Base-by-base conservation (phyloP, 2,113 vertebrate species). In the Brachyhypopomus occidentalis region DNA sequence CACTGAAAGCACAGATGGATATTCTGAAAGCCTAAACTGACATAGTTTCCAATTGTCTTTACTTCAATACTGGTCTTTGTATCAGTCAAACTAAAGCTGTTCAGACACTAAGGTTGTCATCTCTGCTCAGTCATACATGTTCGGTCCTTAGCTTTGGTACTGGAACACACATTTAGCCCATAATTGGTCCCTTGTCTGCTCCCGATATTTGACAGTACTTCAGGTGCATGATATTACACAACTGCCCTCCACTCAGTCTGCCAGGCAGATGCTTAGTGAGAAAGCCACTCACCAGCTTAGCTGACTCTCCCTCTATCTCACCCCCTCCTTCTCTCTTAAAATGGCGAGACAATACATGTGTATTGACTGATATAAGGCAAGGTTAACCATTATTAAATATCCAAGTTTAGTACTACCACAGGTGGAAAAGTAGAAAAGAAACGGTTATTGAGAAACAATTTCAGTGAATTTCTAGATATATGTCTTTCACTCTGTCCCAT, bases 161-260 rank as follows among this genome's bases (percentile, higher is more conserved):
- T 75, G 55, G n/a, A 75, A 76, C 63, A 69, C 72, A 73, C 75
- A 76, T 81, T 79, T 73, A 79, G 79, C 52, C 48, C 75, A 79
- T 84, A 79, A 86, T 82, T 72, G 55, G n/a, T 52, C 72, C 22
- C 63, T 70, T 20, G 36, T 20, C 76, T 59, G 72, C 62, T 66
- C 30, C 66, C 59, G 74, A 79, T 60, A 56, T 66, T 36, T 76
- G 83, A 71, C 75, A 83, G 71, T 82, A 81, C 67, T 82, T 79
- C 64, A 84, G 82, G 82, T 79, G 66, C 66, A 84, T 78, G 82
- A 78, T 75, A 84, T 76, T 71, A 4, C 36, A 25, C 19, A 36
- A 27, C 1, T n/a, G 36, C 63, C 62, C 78, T 1, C 56, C 63
- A 16, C 38, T 78, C 22, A 55, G 71, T 62, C 72, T 45, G 34